Evolutionary conservation across 1,140 invertebrate genomes (phyloP).

Genomic region (Orchestia grillus): DNA sequence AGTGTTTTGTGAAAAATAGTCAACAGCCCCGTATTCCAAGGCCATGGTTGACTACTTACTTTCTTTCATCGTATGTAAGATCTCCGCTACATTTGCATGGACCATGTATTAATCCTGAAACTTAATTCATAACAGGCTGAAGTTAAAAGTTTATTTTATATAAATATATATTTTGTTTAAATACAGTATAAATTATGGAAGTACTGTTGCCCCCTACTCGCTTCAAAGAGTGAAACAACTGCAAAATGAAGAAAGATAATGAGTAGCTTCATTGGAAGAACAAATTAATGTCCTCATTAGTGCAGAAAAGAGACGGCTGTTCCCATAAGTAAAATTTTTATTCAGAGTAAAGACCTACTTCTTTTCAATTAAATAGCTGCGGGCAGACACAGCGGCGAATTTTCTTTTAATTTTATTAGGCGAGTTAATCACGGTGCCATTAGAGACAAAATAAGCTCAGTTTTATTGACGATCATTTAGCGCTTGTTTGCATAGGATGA

Average conservation of each 20-base stretch:
- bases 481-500: conserved; percentile 17
- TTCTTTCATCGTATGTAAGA: too few relatives aligned
- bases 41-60: too few relatives aligned
- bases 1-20: too few relatives aligned
- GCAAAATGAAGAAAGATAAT: neutral
- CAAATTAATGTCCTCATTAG: neutral
- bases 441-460: neutral
- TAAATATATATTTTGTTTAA: too few relatives aligned
- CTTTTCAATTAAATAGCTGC: neutral
- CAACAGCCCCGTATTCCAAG: too few relatives aligned
- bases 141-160: too few relatives aligned
- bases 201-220: neutral
- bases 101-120: too few relatives aligned
- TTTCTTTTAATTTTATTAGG: conserved; percentile 18
- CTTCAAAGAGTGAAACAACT: neutral
- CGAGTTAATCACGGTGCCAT: conserved; percentile 12
- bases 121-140: too few relatives aligned
- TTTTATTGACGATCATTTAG: conserved; percentile 28
- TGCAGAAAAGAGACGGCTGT: conserved; percentile 6
- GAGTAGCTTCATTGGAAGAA: neutral
- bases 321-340: neutral
- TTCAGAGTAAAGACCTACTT: neutral
- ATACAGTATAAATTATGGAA: neutral
- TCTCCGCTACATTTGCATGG: too few relatives aligned
- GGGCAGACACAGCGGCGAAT: neutral